A percentile compares a stretch with the other conserved stretches of the same genome.
These are phyloP conservation scores for Mus spicilegus DNA, from an alignment of 2,113 vertebrate genomes.

Conservation along the genomic window DNA sequence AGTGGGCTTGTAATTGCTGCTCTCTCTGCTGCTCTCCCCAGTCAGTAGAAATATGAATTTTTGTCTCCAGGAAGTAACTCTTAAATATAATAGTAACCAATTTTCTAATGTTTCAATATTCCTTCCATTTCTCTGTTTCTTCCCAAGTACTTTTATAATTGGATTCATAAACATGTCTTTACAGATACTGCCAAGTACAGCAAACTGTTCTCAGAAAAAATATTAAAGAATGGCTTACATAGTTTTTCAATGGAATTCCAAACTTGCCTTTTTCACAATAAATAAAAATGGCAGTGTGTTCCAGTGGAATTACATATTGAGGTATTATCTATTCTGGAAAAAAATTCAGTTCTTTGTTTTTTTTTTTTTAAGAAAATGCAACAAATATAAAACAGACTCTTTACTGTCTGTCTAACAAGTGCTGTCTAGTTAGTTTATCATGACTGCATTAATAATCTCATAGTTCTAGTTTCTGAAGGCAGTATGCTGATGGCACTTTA, in stretches of 20 bases:
- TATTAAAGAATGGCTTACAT: background rate
- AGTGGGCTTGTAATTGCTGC: background rate
- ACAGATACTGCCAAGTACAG: background rate
- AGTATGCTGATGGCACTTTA: background rate
- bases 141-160: constrained; percentile 18
- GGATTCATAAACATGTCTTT: background rate
- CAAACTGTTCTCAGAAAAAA: constrained; percentile 21
- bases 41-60: background rate
- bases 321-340: background rate
- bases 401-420: background rate
- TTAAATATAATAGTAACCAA: background rate
- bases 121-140: background rate
- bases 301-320: background rate
- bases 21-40: background rate
- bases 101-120: background rate
- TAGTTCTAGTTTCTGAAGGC: background rate
- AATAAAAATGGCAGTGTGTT: background rate
- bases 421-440: background rate
- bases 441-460: background rate
- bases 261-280: background rate
- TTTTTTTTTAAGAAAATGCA: background rate
- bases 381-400: background rate
- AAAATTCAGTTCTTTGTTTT: background rate
- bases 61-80: constrained; percentile 11
- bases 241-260: background rate